phyloP scores from a whole-genome alignment of 2,797 vertebrate species.

The Cottoperca gobio region DNA sequence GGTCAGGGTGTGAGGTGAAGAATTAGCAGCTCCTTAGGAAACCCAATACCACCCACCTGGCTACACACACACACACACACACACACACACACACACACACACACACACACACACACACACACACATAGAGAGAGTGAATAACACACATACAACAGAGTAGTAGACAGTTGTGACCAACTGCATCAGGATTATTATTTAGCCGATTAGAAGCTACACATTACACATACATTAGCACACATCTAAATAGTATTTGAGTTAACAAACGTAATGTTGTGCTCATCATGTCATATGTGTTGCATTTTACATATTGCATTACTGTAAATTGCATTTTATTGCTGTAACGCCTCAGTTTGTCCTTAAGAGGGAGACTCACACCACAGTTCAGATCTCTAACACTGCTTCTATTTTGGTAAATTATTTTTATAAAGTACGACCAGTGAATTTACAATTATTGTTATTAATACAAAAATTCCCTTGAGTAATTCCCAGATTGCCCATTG shows the following conservation, averaged over 20 bases:
- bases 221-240: background rate
- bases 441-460: background rate
- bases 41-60: conserved; percentile 64
- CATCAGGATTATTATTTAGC: background rate
- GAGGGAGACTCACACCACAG: conserved; percentile 68
- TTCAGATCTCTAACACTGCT: conserved; percentile 1
- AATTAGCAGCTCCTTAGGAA: conserved; percentile 63
- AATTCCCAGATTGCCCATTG: background rate
- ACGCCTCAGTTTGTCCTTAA: conserved; percentile 44
- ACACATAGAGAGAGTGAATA: conserved; percentile 7
- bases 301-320: background rate
- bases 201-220: background rate
- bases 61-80: conserved; percentile 26
- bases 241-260: background rate
- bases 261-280: background rate
- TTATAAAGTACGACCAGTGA: no score
- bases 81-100: conserved; percentile 4
- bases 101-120: background rate
- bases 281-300: background rate
- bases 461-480: background rate
- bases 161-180: background rate
- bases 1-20: conserved; percentile 70
- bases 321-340: conserved; percentile 28
- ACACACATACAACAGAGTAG: conserved; percentile 6
- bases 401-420: conserved; percentile 12